These are phyloP conservation scores for Cheilosia grossa DNA, from an alignment of 2,888 invertebrate genomes.

Conservation along the genomic window DNA sequence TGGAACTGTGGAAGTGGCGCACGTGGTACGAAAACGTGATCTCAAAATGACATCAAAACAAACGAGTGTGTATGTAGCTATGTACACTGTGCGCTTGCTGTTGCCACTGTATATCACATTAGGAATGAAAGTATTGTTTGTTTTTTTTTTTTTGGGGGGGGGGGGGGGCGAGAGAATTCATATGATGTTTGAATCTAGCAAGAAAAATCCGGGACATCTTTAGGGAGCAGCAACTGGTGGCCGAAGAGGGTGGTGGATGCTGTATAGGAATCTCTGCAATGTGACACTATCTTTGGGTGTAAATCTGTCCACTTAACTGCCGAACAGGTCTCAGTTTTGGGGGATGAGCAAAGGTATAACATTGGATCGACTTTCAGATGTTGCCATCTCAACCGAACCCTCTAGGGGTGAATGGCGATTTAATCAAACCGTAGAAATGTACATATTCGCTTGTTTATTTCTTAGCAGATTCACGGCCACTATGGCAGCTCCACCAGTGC, in stretches of 20 bases:
- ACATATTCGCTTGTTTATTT: slow-evolving; percentile 10
- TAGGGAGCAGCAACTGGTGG: slow-evolving; percentile 49
- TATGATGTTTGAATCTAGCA: slow-evolving; percentile 41
- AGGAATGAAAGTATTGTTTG: slow-evolving; percentile 5
- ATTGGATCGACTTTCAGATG: slow-evolving; percentile 1
- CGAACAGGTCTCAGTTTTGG: background rate
- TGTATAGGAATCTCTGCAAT: background rate
- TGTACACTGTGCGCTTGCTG: slow-evolving; percentile 27
- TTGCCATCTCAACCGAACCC: slow-evolving; percentile 40
- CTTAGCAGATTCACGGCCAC: slow-evolving; percentile 16
- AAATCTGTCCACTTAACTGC: slow-evolving; percentile 4
- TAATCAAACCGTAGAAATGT: slow-evolving; percentile 35
- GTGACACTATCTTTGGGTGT: slow-evolving; percentile 4
- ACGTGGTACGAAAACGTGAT: slow-evolving; percentile 82
- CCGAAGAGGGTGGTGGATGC: background rate
- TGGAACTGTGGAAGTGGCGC: slow-evolving; percentile 77
- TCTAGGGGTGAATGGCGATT: slow-evolving; percentile 41
- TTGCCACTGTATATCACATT: slow-evolving; percentile 21
- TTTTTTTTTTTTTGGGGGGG: slow-evolving; percentile 19
- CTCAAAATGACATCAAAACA: slow-evolving; percentile 77
- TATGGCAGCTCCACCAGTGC: slow-evolving; percentile 19
- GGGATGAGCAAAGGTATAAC: background rate
- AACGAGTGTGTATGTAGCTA: slow-evolving; percentile 70
- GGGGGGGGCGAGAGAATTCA: too few species aligned
- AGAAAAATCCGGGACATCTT: slow-evolving; percentile 47